Evolutionary conservation across 2,888 invertebrate species (phyloP), one percentile per base, ranked within the genome.

Genomic region (Ferdinandea cuprea): DNA sequence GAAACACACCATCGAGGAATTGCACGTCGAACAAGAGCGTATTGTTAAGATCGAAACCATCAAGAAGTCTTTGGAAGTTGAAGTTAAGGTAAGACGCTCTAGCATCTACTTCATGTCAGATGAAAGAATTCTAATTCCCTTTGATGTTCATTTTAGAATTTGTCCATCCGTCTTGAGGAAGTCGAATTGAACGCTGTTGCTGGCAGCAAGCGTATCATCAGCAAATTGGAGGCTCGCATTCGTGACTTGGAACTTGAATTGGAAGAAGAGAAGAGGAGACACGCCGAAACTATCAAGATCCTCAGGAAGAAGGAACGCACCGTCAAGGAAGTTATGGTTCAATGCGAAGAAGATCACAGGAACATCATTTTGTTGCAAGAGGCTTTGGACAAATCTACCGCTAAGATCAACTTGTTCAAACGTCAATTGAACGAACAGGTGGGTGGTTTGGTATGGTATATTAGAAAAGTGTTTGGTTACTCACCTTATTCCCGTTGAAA

Each of bases 301-400:
- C 93, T 98, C 90, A 96, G 98, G 92, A 99, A 99, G 94, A 99
- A 99, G 95, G 98, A 99, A 91, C 97, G 98, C 89, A 95, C 95
- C 89, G 95, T 98, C 90, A 98, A 99, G 93, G 98, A 98, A 92
- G 95, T 98, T 86, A 94, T 98, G 92, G 95, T 98, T 88, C 97
- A 97, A 91, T 96, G 96, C 89, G 98, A 98, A 92, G 98, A 99
- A 91, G 98, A 99, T 92, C 96, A 98, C 92, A 98, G 98, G 95
- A 98, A 97, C 92, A 96, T 98, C 89, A 92, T 95, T 86, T 93
- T 99, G 88, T 94, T 98, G 87, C 97, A 98, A 92, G 98, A 98
- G 91, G 92, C 95, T 59, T 92, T 97, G 88, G 97, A 98, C 91
- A 97, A 97, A 92, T 92, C 95, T 89, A 92, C 92, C 91, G 95